A percentile compares a stretch with the other conserved stretches of the same genome.
Conservation (phyloP, 2,113 vertebrate genomes). For the Halichoerus grypus region DNA sequence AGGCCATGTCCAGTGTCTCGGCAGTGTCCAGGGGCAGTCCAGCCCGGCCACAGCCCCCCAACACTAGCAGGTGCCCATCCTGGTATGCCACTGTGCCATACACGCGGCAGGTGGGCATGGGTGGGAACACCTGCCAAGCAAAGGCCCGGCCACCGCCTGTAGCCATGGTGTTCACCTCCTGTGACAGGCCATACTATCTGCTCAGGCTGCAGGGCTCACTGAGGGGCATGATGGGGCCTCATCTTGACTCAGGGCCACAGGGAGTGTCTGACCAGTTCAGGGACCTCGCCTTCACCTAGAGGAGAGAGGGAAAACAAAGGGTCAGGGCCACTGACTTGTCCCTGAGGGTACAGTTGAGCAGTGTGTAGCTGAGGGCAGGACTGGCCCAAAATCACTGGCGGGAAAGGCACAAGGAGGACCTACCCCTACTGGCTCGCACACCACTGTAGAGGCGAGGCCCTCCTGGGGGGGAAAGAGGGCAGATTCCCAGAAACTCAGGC, state of each 20-base stretch:
- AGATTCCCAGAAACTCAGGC: not conserved
- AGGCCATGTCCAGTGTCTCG: slow-evolving; percentile 93
- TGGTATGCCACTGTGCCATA: slow-evolving; percentile 94
- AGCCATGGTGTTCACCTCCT: slow-evolving; percentile 92
- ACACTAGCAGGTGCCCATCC: slow-evolving; percentile 94
- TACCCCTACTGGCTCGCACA: not conserved
- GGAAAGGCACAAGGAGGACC: not conserved
- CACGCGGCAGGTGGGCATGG: slow-evolving; percentile 95
- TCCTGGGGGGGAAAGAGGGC: not conserved
- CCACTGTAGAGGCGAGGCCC: not conserved
- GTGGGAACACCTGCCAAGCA: slow-evolving; percentile 94
- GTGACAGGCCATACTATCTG: slow-evolving; percentile 78
- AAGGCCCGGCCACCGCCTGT: slow-evolving; percentile 90
- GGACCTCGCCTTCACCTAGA: slow-evolving; percentile 68
- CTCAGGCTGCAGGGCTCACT: slow-evolving; percentile 52
- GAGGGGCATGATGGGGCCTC: slow-evolving; percentile 36
- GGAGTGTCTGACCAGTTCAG: not conserved
- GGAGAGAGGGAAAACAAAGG: slow-evolving; percentile 58
- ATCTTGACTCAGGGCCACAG: slow-evolving; percentile 52
- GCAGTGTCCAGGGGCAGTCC: slow-evolving; percentile 93
- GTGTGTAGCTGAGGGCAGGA: not conserved
- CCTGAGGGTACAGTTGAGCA: not conserved
- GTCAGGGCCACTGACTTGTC: not conserved
- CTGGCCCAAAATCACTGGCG: not conserved
- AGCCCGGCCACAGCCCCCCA: slow-evolving; percentile 94